A percentile compares a stretch with the other conserved stretches of the same genome.
Conservation (phyloP, 2,888 invertebrate genomes). For the Oasisia sp. region DNA sequence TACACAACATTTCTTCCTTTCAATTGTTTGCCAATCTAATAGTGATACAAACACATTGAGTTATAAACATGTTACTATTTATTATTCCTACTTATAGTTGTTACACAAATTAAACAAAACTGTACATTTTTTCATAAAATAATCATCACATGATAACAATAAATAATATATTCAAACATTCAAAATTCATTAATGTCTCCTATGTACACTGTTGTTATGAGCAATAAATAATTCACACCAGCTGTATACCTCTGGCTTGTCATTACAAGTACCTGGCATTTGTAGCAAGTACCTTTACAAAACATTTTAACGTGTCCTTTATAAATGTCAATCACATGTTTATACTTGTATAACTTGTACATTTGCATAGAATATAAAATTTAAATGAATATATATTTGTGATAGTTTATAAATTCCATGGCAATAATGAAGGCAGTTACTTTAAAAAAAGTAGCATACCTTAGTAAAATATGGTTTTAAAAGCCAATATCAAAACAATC, state of each 20-base stretch:
- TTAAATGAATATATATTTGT: not conserved
- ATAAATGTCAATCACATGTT: not conserved
- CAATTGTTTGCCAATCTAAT: too few species aligned
- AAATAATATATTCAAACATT: not conserved
- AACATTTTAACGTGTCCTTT: not conserved
- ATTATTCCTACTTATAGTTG: not conserved
- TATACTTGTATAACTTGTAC: not conserved
- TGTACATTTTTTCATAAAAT: not conserved
- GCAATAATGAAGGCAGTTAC: not conserved
- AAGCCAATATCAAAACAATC: not conserved
- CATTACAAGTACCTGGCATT: not conserved
- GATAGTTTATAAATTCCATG: not conserved
- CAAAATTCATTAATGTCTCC: not conserved
- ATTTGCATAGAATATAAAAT: not conserved
- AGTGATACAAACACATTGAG: not conserved
- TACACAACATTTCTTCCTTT: not conserved
- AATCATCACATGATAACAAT: not conserved
- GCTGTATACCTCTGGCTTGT: not conserved
- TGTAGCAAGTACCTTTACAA: not conserved
- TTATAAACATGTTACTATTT: not conserved
- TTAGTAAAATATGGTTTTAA: too few species aligned
- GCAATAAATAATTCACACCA: not conserved
- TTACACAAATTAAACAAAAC: slow-evolving; percentile 3
- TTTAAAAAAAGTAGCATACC: not conserved
- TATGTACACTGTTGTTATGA: not conserved